These are phyloP conservation scores for Hemistola chrysoprasaria DNA, from an alignment of 2,888 invertebrate genomes.

Conservation along the genomic window DNA sequence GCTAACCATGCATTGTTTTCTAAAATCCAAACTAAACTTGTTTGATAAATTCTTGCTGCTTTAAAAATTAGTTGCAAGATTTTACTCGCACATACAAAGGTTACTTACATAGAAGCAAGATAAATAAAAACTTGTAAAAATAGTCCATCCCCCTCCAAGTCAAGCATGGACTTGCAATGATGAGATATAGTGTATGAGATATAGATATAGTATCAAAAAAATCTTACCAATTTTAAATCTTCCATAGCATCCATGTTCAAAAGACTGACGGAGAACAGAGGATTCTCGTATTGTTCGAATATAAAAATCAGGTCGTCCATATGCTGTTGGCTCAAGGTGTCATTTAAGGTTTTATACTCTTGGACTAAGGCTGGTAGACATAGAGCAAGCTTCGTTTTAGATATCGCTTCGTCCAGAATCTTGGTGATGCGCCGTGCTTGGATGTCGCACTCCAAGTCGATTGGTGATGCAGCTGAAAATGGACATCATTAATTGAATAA, in stretches of 20 bases:
- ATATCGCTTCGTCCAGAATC: constrained; percentile 72
- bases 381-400: constrained; percentile 62
- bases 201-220: background rate
- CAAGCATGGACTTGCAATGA: too few species aligned
- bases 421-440: constrained; percentile 79
- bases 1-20: too few species aligned
- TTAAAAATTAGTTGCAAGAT: too few species aligned
- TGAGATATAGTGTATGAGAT: too few species aligned
- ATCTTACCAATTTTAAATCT: constrained; percentile 60
- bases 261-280: constrained; percentile 59
- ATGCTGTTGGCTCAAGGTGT: constrained; percentile 49
- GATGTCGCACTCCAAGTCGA: constrained; percentile 39
- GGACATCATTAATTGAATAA: too few species aligned
- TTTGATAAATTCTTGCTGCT: too few species aligned
- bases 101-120: too few species aligned
- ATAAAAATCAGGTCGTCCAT: constrained; percentile 69
- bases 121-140: too few species aligned
- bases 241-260: constrained; percentile 65
- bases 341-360: constrained; percentile 55
- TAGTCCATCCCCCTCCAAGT: too few species aligned
- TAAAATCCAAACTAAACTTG: too few species aligned
- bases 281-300: constrained; percentile 72
- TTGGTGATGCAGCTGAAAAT: constrained; percentile 26
- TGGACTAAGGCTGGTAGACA: constrained; percentile 62
- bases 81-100: too few species aligned